Percentiles rank a stretch among this genome's conserved stretches.
Conservation (phyloP, 2,888 invertebrate genomes). For the Dasypogon diadema region DNA sequence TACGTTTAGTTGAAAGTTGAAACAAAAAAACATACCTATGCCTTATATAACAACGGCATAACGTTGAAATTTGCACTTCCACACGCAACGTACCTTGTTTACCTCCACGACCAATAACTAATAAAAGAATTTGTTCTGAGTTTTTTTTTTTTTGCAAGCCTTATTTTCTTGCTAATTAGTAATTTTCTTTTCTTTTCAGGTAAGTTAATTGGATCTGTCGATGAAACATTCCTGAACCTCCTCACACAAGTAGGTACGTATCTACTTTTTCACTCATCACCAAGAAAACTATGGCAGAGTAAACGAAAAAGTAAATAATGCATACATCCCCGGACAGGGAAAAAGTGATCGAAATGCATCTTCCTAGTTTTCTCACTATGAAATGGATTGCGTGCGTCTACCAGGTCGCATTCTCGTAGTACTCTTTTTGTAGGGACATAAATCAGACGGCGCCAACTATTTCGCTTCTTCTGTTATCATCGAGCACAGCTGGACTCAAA, state of each 20-base stretch:
- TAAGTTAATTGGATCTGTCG: background rate
- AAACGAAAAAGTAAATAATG: background rate
- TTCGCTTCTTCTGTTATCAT: constrained; percentile 24
- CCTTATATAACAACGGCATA: too few relatives aligned
- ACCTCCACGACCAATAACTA: background rate
- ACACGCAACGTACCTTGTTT: too few relatives aligned
- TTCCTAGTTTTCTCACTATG: constrained; percentile 35
- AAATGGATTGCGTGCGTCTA: constrained; percentile 16
- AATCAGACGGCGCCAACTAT: constrained; percentile 32
- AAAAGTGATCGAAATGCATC: constrained; percentile 5
- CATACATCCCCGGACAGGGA: background rate
- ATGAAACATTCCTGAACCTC: background rate
- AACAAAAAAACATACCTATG: too few relatives aligned
- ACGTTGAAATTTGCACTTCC: too few relatives aligned
- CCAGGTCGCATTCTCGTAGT: constrained; percentile 13
- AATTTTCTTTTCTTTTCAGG: background rate
- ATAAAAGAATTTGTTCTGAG: background rate
- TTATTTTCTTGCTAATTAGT: constrained; percentile 1
- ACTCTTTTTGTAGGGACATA: constrained; percentile 23
- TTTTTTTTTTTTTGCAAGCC: background rate
- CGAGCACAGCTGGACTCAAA: constrained; percentile 22
- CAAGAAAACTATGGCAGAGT: background rate
- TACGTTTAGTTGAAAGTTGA: too few relatives aligned
- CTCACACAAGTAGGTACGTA: background rate
- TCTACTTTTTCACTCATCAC: constrained; percentile 2